Evolutionary conservation across 2,888 invertebrate species (phyloP).

Genomic region (Nomada fucata): DNA sequence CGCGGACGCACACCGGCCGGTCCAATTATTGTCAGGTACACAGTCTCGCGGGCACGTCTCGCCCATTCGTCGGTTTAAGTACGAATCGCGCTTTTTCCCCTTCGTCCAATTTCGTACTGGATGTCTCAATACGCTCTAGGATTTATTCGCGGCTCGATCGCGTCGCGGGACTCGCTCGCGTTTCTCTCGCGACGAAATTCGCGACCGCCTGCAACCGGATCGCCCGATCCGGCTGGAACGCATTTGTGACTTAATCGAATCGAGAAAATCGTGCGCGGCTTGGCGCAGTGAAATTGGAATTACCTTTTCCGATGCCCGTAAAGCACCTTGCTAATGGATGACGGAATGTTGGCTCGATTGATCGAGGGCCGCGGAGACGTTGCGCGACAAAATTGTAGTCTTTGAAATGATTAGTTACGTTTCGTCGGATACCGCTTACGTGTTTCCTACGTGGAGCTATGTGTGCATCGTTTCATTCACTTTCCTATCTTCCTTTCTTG

Average conservation of each 20-base stretch:
- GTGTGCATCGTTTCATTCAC: conserved; percentile 2
- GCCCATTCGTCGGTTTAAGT: neutral
- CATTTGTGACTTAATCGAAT: conserved; percentile 37
- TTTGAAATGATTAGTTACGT: neutral
- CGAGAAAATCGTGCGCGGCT: conserved; percentile 4
- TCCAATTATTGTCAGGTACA: conserved; percentile 48
- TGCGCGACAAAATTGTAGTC: neutral
- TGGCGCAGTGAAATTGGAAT: conserved; percentile 10
- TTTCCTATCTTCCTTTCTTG: conserved; percentile 26
- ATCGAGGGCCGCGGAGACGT: neutral
- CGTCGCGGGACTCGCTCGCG: neutral
- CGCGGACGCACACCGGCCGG: conserved; percentile 10
- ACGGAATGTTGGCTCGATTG: neutral
- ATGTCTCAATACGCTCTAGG: conserved; percentile 24
- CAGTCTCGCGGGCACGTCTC: conserved; percentile 18
- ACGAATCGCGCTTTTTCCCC: conserved; percentile 13
- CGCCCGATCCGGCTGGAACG: conserved; percentile 14
- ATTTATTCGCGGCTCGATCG: conserved; percentile 48
- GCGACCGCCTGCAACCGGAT: conserved; percentile 12
- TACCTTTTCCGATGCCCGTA: conserved; percentile 7
- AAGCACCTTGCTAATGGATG: conserved; percentile 1
- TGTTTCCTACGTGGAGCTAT: neutral
- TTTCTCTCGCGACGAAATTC: conserved; percentile 26
- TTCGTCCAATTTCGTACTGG: conserved; percentile 7
- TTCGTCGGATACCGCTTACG: too few species aligned